Evolutionary conservation across 2,113 vertebrate genomes (phyloP), one percentile per base, ranked within the genome.

Genomic region (Gorsachius goisagi): DNA sequence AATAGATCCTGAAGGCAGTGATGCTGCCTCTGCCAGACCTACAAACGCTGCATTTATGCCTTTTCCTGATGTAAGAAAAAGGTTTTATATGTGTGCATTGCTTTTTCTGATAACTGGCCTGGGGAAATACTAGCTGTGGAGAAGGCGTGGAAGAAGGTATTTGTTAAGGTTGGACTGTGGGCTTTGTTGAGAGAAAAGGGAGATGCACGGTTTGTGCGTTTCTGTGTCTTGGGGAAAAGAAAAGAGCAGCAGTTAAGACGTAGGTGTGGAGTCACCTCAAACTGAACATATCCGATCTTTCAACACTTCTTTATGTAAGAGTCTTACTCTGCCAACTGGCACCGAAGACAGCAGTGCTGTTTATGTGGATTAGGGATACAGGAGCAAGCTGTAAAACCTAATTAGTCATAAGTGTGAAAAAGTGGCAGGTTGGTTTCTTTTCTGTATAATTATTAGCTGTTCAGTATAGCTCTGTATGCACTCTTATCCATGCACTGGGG

Each of bases 251-350:
- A 85, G 69, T 64, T 59, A 23, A 71, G 50, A 24, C 2, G 90
- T 93, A 69, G 82, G 82, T 89, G 96, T 91, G 89, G 89, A 92
- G 91, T 94, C 94, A 95, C 93, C 94, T 94, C 93, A 44, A 12
- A 27, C 84, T 89, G 94, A 95, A 67, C 91, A 89, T 44, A 93
- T 2, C 85, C 5, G 6, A 49, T 96, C 91, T 68, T 95, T 95
- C 94, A 95, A 44, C 60, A n/a, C 91, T 78, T 80, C 68, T 92
- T 89, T 96, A 90, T 89, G 13, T 71, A 81, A 88, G 86, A 93
- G 68, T 13, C 80, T 89, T 37, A 47, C 62, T 87, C 77, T 94
- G 96, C 96, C 96, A 96, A 28, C 81, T 96, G 95, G 96, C 91
- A 85, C 95, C 45, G 89, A 59, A 93, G 74, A 26, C 91, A 89